Base-by-base conservation (phyloP, 2,113 vertebrate genomes). In the Pteropus alecto region DNA sequence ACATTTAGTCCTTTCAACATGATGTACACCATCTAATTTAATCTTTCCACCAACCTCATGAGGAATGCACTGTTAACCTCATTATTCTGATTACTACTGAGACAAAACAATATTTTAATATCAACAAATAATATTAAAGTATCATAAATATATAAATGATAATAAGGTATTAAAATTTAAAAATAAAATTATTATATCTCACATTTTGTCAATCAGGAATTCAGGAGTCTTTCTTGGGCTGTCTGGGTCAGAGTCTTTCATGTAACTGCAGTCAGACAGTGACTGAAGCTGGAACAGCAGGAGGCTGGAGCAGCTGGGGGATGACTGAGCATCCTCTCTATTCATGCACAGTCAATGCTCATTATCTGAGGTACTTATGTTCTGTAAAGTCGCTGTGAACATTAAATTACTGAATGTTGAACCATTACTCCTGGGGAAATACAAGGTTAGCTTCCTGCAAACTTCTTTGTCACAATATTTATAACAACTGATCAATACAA, bases 21-120 rank as follows among this genome's bases (percentile, higher is more conserved):
- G 22, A 90, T 85, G 7, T 58, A 51, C 5, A 96, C 10, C 60
- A 68, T 78, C 76, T 94, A 65, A 93, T 92, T 94, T 94, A 94
- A 94, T 91, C 60, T n/a, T 87, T 65, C 77, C 56, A 26, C 51
- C 14, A 46, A 28, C 43, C 22, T n/a, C 56, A 15, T 16, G 43
- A 96, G 8, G 22, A 58, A 94, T 77, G 33, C 41, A 65, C 58
- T 88, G n/a, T 87, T 93, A 90, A 91, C 60, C 33, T 26, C 58
- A 67, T 81, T 81, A 82, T 82, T 73, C 60, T 82, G 33, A 38
- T 58, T 61, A 77, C 58, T 74, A 33, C 19, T 71, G 9, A 7
- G 41, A 41, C 92, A 58, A 60, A 92, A 58, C n/a, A 81, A 70
- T 4, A 60, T 35, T 65, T 87, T 28, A 79, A 58, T 63, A 93